These are phyloP conservation scores for Caenorhabditis zanzibari DNA, from an alignment of 2,888 invertebrate species.

Conservation along the genomic window DNA sequence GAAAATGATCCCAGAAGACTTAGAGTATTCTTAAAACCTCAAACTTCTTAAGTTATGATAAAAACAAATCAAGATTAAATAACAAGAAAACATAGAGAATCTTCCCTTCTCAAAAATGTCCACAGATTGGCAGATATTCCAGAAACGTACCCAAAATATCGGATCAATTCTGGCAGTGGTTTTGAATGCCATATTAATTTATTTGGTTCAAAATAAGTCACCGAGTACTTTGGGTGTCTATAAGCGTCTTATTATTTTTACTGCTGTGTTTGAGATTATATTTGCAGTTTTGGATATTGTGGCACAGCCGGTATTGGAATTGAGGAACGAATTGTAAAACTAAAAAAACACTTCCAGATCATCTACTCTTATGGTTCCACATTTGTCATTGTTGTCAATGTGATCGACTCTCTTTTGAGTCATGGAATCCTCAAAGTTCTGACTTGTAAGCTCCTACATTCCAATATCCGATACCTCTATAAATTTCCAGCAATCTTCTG, in stretches of 20 bases:
- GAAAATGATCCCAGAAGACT: no score
- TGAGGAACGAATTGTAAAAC: no score
- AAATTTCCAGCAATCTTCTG: conserved; percentile 14
- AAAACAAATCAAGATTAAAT: no score
- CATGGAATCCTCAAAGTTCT: conserved; percentile 23
- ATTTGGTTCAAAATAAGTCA: conserved; percentile 15
- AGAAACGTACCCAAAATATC: conserved; percentile 5
- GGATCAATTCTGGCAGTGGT: neutral
- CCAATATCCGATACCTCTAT: neutral
- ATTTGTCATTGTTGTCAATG: conserved; percentile 34
- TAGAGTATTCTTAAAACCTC: no score
- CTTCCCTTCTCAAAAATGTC: conserved; percentile 1
- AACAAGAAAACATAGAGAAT: no score
- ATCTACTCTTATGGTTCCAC: conserved; percentile 34
- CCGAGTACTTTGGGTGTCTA: conserved; percentile 29
- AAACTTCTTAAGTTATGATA: no score
- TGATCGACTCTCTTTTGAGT: neutral
- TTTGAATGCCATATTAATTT: conserved; percentile 10
- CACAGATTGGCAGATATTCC: conserved; percentile 12
- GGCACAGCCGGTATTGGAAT: conserved; percentile 22
- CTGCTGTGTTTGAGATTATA: conserved; percentile 8
- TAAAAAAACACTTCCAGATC: no score
- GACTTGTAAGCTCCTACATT: conserved; percentile 3
- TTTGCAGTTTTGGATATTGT: conserved; percentile 26
- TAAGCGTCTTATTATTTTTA: conserved; percentile 12